Base-by-base conservation (phyloP, 2,113 vertebrate species). In the Platichthys flesus region DNA sequence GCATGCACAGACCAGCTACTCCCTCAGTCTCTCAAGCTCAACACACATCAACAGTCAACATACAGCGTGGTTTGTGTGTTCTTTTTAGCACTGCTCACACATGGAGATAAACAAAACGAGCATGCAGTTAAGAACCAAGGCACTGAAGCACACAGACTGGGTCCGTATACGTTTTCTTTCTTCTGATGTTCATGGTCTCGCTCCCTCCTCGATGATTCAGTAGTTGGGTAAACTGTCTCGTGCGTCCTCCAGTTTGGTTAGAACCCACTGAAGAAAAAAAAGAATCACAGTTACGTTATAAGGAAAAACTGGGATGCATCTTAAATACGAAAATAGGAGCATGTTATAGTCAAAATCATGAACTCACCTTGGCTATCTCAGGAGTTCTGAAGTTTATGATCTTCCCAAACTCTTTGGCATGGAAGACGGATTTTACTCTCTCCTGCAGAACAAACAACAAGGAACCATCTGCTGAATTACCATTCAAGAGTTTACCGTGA, bases 351-450 rank as follows among this genome's bases (percentile, higher is more conserved):
- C 4, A n/a, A n/a, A n/a, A 15, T 15, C 0, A 2, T 20, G 2
- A 24, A 24, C 85, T 93, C 94, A 99, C 98, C 94, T 94, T 96
- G 72, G 98, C 98, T 85, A 98, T 95, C 76, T 97, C 96, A 40
- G 96, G 93, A 67, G 92, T 96, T 94, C 77, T 96, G 89, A 99
- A 99, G 92, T 99, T 99, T 89, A 99, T 96, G 85, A 99, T 99
- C 95, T 99, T 99, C 81, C 97, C 98, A 94, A 97, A 99, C 90
- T 99, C 97, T 92, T 97, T 99, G 91, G 97, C 96, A 80, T 99
- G 97, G 85, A 99, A 99, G 74, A 99, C 98, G 76, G 98, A 99
- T 77, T 97, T 99, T 3, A 99, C 97, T 81, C 97, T 95, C 87
- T 99, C 98, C 98, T 99, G 89, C 37, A 92, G 84, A 63, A 35